Percentiles rank a stretch among this genome's conserved stretches.
phyloP scores from a whole-genome alignment of 2,888 invertebrate species.

The Tanytarsus gracilentus region DNA sequence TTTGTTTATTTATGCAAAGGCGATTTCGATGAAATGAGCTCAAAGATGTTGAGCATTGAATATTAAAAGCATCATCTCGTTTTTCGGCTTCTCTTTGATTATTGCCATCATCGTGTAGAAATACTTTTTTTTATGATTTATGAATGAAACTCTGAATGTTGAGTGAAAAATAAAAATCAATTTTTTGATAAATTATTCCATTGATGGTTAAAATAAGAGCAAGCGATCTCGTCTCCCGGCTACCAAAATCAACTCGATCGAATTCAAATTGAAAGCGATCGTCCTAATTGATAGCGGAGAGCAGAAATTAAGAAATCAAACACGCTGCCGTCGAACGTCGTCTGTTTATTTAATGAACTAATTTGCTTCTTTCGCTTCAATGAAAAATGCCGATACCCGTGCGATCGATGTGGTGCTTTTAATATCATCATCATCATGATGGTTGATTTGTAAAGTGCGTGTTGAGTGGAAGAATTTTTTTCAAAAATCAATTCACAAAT shows the following conservation, averaged over 20 bases:
- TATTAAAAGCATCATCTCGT: not conserved
- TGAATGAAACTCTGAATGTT: no score
- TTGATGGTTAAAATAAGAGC: no score
- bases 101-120: no score
- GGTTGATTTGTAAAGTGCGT: no score
- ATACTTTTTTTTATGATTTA: no score
- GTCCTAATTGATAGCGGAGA: not conserved
- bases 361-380: constrained; percentile 11
- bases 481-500: no score
- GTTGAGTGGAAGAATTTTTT: no score
- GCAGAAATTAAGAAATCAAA: constrained; percentile 6
- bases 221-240: no score
- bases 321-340: constrained; percentile 15
- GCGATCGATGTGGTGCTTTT: not conserved
- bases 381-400: not conserved
- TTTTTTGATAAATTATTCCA: no score
- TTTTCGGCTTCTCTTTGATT: no score
- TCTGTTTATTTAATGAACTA: constrained; percentile 22
- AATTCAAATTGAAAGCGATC: no score
- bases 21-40: not conserved
- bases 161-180: no score
- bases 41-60: not conserved
- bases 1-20: constrained; percentile 15
- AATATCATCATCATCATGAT: not conserved
- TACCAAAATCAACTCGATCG: constrained; percentile 6